phyloP scores from a whole-genome alignment of 2,113 vertebrate genomes.

The Tenebrosternarchus preto region DNA sequence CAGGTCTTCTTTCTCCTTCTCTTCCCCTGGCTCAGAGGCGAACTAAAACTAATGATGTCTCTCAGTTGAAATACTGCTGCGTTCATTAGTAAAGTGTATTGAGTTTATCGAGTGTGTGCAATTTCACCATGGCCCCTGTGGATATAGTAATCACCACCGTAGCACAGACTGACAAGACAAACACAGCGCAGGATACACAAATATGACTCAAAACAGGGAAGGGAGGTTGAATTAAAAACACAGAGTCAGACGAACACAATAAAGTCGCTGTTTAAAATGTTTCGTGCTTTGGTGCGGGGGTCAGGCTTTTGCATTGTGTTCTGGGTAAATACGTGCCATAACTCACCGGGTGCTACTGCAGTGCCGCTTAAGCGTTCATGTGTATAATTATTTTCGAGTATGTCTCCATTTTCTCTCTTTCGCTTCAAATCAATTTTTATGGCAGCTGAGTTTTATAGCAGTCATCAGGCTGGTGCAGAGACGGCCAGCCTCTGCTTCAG shows the following conservation, averaged over 20 bases:
- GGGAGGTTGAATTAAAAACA: conserved; percentile 38
- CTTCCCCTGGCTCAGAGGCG: conserved; percentile 23
- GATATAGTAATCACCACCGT: conserved; percentile 51
- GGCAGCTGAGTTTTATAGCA: conserved; percentile 60
- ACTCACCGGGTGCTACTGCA: conserved; percentile 45
- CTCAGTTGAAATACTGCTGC: conserved; percentile 44
- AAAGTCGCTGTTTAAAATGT: conserved; percentile 49
- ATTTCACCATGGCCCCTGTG: conserved; percentile 48
- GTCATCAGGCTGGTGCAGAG: conserved; percentile 55
- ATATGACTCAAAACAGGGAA: conserved; percentile 45
- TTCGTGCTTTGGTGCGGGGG: conserved; percentile 45
- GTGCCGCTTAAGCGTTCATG: conserved; percentile 59
- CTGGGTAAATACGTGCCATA: conserved; percentile 55
- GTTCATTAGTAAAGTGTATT: conserved; percentile 51
- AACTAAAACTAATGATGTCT: conserved; percentile 43
- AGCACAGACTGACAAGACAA: conserved; percentile 41
- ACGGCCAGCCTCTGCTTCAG: conserved; percentile 51
- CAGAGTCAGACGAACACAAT: conserved; percentile 52
- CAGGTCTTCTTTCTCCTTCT: background rate
- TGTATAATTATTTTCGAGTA: conserved; percentile 63
- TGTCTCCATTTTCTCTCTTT: conserved; percentile 63
- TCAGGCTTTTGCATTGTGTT: conserved; percentile 45
- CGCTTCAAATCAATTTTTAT: conserved; percentile 65
- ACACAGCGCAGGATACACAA: conserved; percentile 23
- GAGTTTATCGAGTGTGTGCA: conserved; percentile 52